These are phyloP conservation scores for Brachionichthys hirsutus DNA, from an alignment of 2,113 vertebrate species.

Conservation along the genomic window DNA sequence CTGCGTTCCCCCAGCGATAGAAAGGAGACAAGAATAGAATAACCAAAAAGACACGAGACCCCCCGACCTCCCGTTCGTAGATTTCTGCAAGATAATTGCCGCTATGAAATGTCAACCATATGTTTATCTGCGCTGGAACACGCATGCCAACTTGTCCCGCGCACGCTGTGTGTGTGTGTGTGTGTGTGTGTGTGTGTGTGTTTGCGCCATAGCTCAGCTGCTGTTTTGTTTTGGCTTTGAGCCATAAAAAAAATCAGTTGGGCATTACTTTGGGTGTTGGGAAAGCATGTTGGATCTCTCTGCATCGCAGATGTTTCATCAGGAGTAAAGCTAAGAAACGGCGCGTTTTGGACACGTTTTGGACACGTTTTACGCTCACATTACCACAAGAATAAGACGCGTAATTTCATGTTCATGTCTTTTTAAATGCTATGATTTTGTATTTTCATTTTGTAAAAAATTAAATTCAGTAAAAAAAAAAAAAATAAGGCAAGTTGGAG, in stretches of 20 bases:
- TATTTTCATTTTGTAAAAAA: too few species aligned
- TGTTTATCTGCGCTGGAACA: constrained; percentile 69
- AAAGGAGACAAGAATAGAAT: constrained; percentile 25
- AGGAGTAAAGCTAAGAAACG: constrained; percentile 5
- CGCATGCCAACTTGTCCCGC: constrained; percentile 65
- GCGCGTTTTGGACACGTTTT: constrained; percentile 7
- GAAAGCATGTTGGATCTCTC: constrained; percentile 29
- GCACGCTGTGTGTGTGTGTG: constrained; percentile 46
- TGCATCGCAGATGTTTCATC: constrained; percentile 11
- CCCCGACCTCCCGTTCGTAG: constrained; percentile 48
- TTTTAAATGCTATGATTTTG: background rate
- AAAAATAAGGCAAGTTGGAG: too few species aligned
- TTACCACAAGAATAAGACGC: background rate
- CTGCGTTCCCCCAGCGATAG: constrained; percentile 38
- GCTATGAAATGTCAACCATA: constrained; percentile 62
- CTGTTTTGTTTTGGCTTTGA: constrained; percentile 70
- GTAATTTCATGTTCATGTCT: background rate
- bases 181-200: too few species aligned
- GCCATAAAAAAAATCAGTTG: constrained; percentile 67
- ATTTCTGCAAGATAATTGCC: constrained; percentile 64
- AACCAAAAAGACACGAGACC: constrained; percentile 52
- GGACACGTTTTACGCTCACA: constrained; percentile 42
- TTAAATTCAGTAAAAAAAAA: too few species aligned
- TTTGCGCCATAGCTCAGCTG: constrained; percentile 48
- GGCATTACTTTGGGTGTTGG: constrained; percentile 39